Percentiles rank a stretch among this genome's conserved stretches.
Conservation (phyloP, 2,113 vertebrate species). For the Ptyas mucosa region DNA sequence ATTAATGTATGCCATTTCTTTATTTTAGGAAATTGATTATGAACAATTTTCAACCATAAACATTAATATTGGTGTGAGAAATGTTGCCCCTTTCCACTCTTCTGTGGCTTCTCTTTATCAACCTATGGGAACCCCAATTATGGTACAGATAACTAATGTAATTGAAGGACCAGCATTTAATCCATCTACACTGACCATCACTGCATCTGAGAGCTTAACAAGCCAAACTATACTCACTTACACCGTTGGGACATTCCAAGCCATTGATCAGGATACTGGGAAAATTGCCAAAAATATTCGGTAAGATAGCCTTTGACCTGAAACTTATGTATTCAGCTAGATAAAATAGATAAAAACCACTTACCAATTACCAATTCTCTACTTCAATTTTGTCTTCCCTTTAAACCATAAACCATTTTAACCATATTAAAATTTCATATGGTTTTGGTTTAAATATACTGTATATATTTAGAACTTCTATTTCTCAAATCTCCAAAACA, state of each 20-base stretch:
- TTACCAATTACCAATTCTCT: neutral
- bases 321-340: neutral
- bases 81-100: slow-evolving; percentile 80
- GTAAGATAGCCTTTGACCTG: slow-evolving; percentile 62
- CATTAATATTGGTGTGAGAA: slow-evolving; percentile 77
- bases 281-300: slow-evolving; percentile 76
- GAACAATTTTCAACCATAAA: slow-evolving; percentile 74
- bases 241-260: slow-evolving; percentile 71
- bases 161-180: slow-evolving; percentile 76
- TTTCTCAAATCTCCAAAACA: neutral
- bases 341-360: neutral
- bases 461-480: neutral
- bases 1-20: slow-evolving; percentile 19
- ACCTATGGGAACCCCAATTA: slow-evolving; percentile 65
- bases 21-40: slow-evolving; percentile 80
- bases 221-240: slow-evolving; percentile 49
- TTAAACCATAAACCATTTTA: too few relatives aligned
- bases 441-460: neutral
- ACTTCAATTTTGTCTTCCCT: neutral
- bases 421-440: neutral
- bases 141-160: slow-evolving; percentile 77
- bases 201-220: slow-evolving; percentile 65
- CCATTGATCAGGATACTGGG: slow-evolving; percentile 82
- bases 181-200: slow-evolving; percentile 65
- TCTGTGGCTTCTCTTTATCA: slow-evolving; percentile 65